These are phyloP conservation scores for Rhinogobio ventralis DNA, from an alignment of 2,797 vertebrate species.

Conservation along the genomic window DNA sequence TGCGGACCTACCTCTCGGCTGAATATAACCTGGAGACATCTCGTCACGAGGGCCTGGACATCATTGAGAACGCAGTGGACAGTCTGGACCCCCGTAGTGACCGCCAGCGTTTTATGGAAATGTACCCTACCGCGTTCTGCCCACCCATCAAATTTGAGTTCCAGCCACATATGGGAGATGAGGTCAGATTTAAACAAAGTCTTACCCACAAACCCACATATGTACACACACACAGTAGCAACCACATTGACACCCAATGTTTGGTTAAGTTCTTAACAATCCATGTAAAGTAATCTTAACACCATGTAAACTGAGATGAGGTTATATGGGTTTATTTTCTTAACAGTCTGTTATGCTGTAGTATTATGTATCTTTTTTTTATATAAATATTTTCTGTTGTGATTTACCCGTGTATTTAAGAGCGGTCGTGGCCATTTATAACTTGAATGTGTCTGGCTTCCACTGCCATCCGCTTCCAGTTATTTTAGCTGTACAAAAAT, in stretches of 20 bases:
- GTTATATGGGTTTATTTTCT: constrained; percentile 16
- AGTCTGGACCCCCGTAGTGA: constrained; percentile 95
- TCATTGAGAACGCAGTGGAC: constrained; percentile 98
- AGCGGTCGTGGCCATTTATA: no score
- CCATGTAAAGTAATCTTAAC: no score
- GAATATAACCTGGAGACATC: constrained; percentile 99
- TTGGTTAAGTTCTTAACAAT: constrained; percentile 10
- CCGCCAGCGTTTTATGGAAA: constrained; percentile 98
- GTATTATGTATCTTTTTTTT: background rate
- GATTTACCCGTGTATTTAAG: no score
- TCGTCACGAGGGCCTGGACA: constrained; percentile 96
- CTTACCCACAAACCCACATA: background rate
- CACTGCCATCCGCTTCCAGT: background rate
- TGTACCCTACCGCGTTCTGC: constrained; percentile 95
- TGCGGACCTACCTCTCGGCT: constrained; percentile 96
- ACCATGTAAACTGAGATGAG: background rate
- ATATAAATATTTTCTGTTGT: background rate
- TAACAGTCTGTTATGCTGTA: background rate
- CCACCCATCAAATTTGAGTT: constrained; percentile 97
- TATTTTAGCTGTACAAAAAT: background rate
- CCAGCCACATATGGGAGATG: constrained; percentile 97
- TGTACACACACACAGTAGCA: background rate
- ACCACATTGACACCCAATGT: background rate
- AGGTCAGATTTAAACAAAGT: constrained; percentile 78
- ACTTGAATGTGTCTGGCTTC: background rate